phyloP scores from a whole-genome alignment of 1,140 invertebrate genomes.

The Ylistrum balloti region DNA sequence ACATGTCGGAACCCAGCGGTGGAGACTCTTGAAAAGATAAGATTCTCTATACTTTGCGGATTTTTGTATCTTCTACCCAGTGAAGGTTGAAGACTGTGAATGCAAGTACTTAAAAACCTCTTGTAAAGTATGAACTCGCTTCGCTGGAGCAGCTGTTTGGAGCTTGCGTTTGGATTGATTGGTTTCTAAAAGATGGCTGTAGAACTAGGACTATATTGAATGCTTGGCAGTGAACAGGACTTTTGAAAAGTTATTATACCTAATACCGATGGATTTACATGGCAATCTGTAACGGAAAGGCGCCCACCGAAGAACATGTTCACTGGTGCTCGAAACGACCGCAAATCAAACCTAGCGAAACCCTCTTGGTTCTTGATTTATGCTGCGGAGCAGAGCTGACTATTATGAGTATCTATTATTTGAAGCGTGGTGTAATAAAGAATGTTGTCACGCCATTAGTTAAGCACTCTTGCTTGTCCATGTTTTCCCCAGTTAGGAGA shows the following conservation, averaged over 20 bases:
- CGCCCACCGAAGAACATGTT: not conserved
- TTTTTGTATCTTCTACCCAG: not conserved
- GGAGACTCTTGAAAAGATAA: no score
- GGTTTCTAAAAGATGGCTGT: not conserved
- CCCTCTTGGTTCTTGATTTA: not conserved
- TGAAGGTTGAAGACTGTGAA: not conserved
- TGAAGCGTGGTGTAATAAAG: not conserved
- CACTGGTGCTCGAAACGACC: not conserved
- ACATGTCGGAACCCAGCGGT: not conserved
- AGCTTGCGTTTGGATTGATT: not conserved
- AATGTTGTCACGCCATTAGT: not conserved
- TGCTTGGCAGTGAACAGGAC: constrained; percentile 8
- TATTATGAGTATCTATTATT: not conserved
- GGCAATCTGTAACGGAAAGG: not conserved
- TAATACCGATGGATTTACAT: not conserved
- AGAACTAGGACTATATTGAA: not conserved
- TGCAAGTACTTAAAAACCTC: not conserved
- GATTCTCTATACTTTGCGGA: no score
- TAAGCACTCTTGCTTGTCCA: not conserved
- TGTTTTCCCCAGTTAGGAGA: not conserved
- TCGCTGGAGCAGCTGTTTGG: not conserved
- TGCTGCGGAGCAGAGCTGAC: not conserved
- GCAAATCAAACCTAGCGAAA: not conserved
- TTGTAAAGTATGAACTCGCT: not conserved
- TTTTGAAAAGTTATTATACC: constrained; percentile 7